phyloP scores from a whole-genome alignment of 2,888 invertebrate genomes.

The Ernsta delagoae region DNA sequence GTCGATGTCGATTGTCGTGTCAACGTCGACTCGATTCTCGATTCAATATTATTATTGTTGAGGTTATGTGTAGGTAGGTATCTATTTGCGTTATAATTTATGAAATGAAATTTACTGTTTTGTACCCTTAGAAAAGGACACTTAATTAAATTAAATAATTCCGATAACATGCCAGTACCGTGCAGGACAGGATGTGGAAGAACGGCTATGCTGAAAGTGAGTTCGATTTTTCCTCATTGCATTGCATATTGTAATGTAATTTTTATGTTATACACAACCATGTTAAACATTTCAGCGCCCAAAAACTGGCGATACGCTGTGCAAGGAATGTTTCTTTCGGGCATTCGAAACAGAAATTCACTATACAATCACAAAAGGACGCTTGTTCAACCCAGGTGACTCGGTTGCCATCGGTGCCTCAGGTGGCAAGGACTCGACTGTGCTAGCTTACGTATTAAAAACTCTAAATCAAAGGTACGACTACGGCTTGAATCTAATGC shows the following conservation, averaged over 20 bases:
- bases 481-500: constrained; percentile 94
- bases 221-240: neutral
- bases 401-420: constrained; percentile 97
- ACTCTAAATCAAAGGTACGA: constrained; percentile 94
- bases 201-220: constrained; percentile 90
- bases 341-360: constrained; percentile 98
- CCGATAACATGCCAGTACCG: constrained; percentile 86
- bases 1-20: too few relatives aligned
- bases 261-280: neutral
- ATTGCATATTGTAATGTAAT: neutral
- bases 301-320: constrained; percentile 95
- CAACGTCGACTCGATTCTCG: too few relatives aligned
- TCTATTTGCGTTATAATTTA: too few relatives aligned
- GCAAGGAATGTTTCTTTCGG: constrained; percentile 97
- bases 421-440: constrained; percentile 98
- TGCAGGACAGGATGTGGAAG: constrained; percentile 91
- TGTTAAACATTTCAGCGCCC: constrained; percentile 86
- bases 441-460: constrained; percentile 97
- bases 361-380: constrained; percentile 92
- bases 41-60: too few relatives aligned
- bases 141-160: neutral
- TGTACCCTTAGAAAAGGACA: neutral
- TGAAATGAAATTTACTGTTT: too few relatives aligned
- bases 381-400: constrained; percentile 92
- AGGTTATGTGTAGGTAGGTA: too few relatives aligned